Evolutionary conservation across 2,888 invertebrate species (phyloP), one percentile per base, ranked within the genome.

Genomic region (Archips crataeganus): DNA sequence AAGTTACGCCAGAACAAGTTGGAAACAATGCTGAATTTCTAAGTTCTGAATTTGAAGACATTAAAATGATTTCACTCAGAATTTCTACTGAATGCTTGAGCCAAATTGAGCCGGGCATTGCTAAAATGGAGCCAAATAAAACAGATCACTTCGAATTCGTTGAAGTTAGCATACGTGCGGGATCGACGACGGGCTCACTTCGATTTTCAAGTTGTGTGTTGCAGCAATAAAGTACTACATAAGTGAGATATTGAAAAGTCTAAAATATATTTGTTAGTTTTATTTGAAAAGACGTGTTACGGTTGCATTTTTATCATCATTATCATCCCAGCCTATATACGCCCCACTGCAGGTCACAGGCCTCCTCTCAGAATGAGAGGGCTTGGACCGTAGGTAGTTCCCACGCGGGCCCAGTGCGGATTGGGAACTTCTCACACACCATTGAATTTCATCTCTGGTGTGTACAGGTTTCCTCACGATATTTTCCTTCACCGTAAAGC

Each of bases 81-180:
- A 72, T 70, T 65, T 60, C 49, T 34, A 23, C 63, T 59, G 61
- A 77, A 77, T 74, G 54, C 65, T 63, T 54, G 73, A 77, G 76
- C 71, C 71, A 76, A 75, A 77, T 77, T 67, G 74, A 71, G 74
- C 57, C 57, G 32, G 68, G 68, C 73, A 60, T 39, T 15, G 70
- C 64, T 64, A 62, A 70, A 75, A 71, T 72, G 74, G 66, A 75
- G 72, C 70, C 72, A 71, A 54, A 74, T 74, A 68, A 71, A 73
- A 64, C 42, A 76, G 77, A 74, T 74, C 66, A 74, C 59, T 75
- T 66, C 54, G 65, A 70, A 74, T 77, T 74, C 47, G 34, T 68
- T 79, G 75, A 74, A 80, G 77, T 82, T 79, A 78, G 78, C 80
- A 76, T 82, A 81, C 80, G 81, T 76, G 79, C 79, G 67, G 70